These are phyloP conservation scores for Spea bombifrons DNA, from an alignment of 2,113 vertebrate species.

Conservation along the genomic window DNA sequence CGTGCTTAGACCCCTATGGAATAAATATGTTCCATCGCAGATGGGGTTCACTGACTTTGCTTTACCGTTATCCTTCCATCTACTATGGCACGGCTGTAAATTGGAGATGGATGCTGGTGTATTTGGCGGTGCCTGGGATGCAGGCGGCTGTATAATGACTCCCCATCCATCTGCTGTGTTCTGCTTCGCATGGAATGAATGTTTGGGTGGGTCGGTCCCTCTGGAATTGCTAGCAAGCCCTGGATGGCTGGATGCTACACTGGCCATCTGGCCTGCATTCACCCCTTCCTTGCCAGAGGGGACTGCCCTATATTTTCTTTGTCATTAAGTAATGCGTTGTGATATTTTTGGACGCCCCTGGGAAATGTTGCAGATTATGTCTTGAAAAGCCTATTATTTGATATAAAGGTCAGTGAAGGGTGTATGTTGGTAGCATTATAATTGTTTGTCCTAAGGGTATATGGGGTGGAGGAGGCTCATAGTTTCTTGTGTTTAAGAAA, in stretches of 20 bases:
- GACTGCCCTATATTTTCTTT: background rate
- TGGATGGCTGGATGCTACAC: background rate
- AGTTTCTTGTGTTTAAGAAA: background rate
- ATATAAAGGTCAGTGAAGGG: background rate
- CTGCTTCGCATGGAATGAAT: background rate
- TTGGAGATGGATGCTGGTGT: background rate
- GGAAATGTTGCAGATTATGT: background rate
- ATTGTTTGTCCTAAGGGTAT: background rate
- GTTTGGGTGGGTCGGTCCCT: slow-evolving; percentile 22
- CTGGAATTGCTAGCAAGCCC: background rate
- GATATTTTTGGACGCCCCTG: background rate
- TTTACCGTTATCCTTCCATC: too few relatives aligned
- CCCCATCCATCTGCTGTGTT: slow-evolving; percentile 16
- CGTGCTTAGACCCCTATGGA: too few relatives aligned
- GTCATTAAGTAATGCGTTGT: background rate
- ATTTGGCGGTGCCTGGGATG: background rate
- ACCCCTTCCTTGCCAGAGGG: background rate
- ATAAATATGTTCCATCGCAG: too few relatives aligned
- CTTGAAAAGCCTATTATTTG: background rate
- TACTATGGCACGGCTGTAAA: too few relatives aligned
- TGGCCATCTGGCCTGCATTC: slow-evolving; percentile 22
- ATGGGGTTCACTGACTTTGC: too few relatives aligned
- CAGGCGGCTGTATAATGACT: background rate
- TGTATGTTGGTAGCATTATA: background rate
- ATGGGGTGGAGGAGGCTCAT: background rate